Evolutionary conservation across 35 echinoderm and acorn worm species (phyloP).

Genomic region (Heliocidaris tuberculata): DNA sequence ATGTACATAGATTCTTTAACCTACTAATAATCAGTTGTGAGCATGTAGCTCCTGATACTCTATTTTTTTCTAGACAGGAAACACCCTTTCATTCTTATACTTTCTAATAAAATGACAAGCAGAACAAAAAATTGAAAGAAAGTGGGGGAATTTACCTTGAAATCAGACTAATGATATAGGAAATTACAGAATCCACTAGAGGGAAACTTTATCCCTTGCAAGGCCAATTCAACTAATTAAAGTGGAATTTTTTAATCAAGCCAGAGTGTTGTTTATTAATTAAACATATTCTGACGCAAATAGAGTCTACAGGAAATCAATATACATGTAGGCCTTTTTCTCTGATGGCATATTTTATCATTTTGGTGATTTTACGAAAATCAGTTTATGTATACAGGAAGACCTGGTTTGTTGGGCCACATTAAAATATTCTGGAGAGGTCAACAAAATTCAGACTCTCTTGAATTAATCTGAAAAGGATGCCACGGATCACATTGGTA

Average conservation of each 20-base stretch:
- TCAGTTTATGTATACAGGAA: background rate
- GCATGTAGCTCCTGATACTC: too few species aligned
- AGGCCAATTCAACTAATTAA: background rate
- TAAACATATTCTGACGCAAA: background rate
- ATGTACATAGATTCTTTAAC: too few species aligned
- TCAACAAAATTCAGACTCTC: too few species aligned
- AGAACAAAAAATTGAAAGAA: background rate
- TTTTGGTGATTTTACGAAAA: too few species aligned
- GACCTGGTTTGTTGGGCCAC: background rate
- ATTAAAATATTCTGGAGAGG: too few species aligned
- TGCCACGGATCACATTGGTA: too few species aligned
- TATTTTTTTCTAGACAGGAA: too few species aligned
- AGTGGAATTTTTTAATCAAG: constrained; percentile 1
- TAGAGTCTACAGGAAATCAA: background rate
- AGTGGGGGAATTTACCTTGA: background rate
- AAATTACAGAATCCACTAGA: background rate
- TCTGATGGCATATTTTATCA: background rate
- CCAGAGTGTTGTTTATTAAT: background rate
- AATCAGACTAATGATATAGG: background rate
- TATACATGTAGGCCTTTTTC: background rate
- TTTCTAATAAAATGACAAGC: too few species aligned
- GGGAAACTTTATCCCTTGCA: background rate
- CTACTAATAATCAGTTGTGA: too few species aligned
- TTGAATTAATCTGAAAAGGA: too few species aligned
- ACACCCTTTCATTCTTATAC: too few species aligned